Evolutionary conservation across 2,888 invertebrate genomes (phyloP).

Genomic region (Hermaeophaga mercurialis): DNA sequence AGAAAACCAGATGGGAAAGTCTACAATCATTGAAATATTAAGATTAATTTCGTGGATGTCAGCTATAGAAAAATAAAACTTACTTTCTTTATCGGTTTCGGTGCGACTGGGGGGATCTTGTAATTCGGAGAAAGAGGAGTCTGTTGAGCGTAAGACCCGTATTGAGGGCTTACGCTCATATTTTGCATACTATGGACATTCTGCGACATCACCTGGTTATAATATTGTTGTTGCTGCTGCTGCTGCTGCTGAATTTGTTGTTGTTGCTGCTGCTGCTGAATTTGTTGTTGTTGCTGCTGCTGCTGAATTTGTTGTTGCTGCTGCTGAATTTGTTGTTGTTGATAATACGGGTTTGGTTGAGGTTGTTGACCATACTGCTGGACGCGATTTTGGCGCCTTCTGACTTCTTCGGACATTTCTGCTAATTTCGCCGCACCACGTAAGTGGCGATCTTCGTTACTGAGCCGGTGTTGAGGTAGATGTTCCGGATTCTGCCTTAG

Average conservation of each 20-base stretch:
- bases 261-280: constrained; percentile 33
- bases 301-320: constrained; percentile 42
- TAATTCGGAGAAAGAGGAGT: constrained; percentile 52
- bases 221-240: constrained; percentile 44
- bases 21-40: too few species aligned
- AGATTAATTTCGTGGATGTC: too few species aligned
- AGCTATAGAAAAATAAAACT: too few species aligned
- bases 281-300: constrained; percentile 38
- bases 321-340: constrained; percentile 28
- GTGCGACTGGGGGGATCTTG: constrained; percentile 63
- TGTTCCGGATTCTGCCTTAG: constrained; percentile 41
- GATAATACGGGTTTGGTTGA: constrained; percentile 11
- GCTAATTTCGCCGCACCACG: constrained; percentile 69
- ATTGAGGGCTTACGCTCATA: constrained; percentile 47
- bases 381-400: constrained; percentile 63
- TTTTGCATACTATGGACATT: constrained; percentile 55
- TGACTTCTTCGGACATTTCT: constrained; percentile 80
- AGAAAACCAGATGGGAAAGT: too few species aligned
- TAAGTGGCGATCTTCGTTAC: constrained; percentile 42
- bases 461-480: constrained; percentile 36
- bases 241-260: constrained; percentile 42
- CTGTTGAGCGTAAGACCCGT: constrained; percentile 34
- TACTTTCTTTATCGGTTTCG: constrained; percentile 52
- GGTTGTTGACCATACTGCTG: constrained; percentile 22
- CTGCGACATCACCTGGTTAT: constrained; percentile 50